These are phyloP conservation scores for Tragelaphus imberbis DNA, from an alignment of 2,113 vertebrate genomes.

Conservation along the genomic window DNA sequence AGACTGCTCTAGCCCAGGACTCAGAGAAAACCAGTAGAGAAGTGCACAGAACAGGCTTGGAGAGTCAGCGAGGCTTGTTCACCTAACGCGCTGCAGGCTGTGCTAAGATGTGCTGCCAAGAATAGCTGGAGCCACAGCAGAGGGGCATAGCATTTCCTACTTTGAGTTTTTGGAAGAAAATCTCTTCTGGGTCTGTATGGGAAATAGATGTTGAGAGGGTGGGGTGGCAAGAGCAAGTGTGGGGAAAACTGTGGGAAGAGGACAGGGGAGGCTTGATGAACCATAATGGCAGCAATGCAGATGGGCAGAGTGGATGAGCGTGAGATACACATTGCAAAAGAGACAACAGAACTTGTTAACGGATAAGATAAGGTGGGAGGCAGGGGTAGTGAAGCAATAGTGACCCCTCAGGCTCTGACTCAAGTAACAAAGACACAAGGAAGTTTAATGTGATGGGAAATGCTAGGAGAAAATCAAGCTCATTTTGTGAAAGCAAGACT, in stretches of 20 bases:
- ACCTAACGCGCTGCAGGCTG: fast-evolving
- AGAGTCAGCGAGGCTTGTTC: not conserved
- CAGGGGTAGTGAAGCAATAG: not conserved
- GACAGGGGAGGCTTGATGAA: not conserved
- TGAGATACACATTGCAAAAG: not conserved
- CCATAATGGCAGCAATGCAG: not conserved
- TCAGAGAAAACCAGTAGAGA: not conserved
- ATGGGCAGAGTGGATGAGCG: no score
- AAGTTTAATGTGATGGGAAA: not conserved
- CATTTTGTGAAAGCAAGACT: not conserved
- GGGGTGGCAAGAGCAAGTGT: not conserved
- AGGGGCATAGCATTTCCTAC: not conserved
- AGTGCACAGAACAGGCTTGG: not conserved
- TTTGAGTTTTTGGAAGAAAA: not conserved
- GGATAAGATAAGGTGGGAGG: not conserved
- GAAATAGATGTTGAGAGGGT: not conserved
- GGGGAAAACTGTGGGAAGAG: not conserved
- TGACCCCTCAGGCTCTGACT: not conserved
- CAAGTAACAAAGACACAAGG: not conserved
- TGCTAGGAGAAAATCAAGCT: not conserved
- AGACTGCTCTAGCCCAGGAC: not conserved
- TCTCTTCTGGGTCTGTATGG: not conserved
- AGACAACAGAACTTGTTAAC: not conserved
- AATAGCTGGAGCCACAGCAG: not conserved
- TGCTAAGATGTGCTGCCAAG: not conserved